Percentiles rank a stretch among this genome's conserved stretches.
phyloP scores from a whole-genome alignment of 2,113 vertebrate species.

The Proterorhinus semilunaris region DNA sequence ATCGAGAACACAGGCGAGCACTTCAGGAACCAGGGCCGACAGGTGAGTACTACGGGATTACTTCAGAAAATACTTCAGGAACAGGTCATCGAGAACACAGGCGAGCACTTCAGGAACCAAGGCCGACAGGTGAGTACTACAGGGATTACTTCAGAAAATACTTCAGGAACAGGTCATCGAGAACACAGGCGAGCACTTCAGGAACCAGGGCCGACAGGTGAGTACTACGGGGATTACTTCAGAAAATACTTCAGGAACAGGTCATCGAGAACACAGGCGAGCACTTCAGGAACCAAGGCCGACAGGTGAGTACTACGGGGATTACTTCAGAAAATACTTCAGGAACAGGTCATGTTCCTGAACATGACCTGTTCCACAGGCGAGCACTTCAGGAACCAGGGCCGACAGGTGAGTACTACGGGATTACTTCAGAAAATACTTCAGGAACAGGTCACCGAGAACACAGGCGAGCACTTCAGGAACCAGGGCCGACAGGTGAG shows the following conservation, averaged over 20 bases:
- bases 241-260: too few species aligned
- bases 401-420: background rate
- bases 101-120: slow-evolving; percentile 82
- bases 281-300: background rate
- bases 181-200: too few species aligned
- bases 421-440: too few species aligned
- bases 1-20: too few species aligned
- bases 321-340: too few species aligned
- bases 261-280: too few species aligned
- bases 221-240: background rate
- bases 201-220: slow-evolving; percentile 3
- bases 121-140: slow-evolving; percentile 78
- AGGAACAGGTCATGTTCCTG: too few species aligned
- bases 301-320: too few species aligned
- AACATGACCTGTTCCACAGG: too few species aligned
- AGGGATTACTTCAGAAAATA: background rate
- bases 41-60: background rate
- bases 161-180: too few species aligned
- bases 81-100: slow-evolving; percentile 20
- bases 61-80: too few species aligned
- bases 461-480: background rate
- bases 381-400: background rate
- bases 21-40: background rate
- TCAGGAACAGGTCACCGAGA: too few species aligned
- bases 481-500: background rate